Percentiles rank a stretch among this genome's conserved stretches.
Conservation (phyloP, 2,888 invertebrate genomes). For the Euzetes globulus region DNA sequence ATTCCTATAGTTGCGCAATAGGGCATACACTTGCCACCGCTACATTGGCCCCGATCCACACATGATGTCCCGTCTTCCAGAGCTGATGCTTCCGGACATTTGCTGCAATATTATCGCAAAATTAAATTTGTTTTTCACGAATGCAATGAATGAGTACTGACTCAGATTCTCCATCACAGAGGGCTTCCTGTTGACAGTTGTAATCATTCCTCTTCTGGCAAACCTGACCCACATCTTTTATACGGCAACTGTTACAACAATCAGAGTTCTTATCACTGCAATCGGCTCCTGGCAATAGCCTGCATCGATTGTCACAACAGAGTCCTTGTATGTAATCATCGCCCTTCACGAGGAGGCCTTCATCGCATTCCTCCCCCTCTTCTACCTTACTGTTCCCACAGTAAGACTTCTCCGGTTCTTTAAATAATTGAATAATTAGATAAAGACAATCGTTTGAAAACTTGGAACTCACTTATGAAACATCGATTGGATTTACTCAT, state of each 20-base stretch:
- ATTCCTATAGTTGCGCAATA: constrained; percentile 88
- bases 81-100: constrained; percentile 76
- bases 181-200: constrained; percentile 83
- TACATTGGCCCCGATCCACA: constrained; percentile 80
- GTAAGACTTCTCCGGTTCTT: constrained; percentile 83
- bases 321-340: constrained; percentile 59
- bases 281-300: constrained; percentile 73
- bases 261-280: constrained; percentile 96
- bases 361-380: constrained; percentile 93
- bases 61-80: constrained; percentile 79
- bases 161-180: constrained; percentile 62
- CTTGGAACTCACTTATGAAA: constrained; percentile 44
- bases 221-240: constrained; percentile 58
- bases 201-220: constrained; percentile 84
- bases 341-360: constrained; percentile 82
- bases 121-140: background rate
- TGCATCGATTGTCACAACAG: constrained; percentile 89
- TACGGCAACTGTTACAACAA: constrained; percentile 85
- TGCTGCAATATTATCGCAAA: constrained; percentile 44
- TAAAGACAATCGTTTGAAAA: constrained; percentile 41
- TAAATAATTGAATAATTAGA: constrained; percentile 46
- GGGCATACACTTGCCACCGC: constrained; percentile 81
- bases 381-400: constrained; percentile 93
- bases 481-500: constrained; percentile 69
- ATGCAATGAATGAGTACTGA: background rate